A percentile compares a stretch with the other conserved stretches of the same genome.
phyloP scores from a whole-genome alignment of 2,797 vertebrate genomes.

The Yasuhikotakia modesta region DNA sequence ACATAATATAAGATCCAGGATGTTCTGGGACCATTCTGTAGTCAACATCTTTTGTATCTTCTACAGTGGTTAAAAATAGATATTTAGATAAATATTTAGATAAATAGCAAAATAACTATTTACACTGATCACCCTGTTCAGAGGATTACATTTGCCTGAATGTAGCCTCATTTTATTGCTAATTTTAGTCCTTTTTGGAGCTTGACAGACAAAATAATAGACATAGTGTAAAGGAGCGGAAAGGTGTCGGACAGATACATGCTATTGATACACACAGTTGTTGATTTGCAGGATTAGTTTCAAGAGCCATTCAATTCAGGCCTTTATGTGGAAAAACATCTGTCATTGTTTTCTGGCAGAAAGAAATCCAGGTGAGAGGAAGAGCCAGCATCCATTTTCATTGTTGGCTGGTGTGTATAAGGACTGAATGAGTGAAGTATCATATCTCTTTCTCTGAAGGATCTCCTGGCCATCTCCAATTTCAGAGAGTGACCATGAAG shows the following conservation, averaged over 20 bases:
- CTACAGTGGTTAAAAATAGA: too few species aligned
- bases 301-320: conserved; percentile 13
- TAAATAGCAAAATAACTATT: too few species aligned
- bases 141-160: too few species aligned
- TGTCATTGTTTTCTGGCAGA: conserved; percentile 48
- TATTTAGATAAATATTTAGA: too few species aligned
- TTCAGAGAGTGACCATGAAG: conserved; percentile 63
- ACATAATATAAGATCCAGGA: too few species aligned
- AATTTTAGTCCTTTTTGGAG: neutral
- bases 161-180: too few species aligned
- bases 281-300: conserved; percentile 20
- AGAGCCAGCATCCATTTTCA: conserved; percentile 45
- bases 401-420: conserved; percentile 60
- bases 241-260: conserved; percentile 12
- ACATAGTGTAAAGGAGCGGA: neutral
- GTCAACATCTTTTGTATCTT: too few species aligned
- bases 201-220: neutral
- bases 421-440: conserved; percentile 64
- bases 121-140: too few species aligned
- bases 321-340: conserved; percentile 49
- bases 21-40: too few species aligned
- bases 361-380: conserved; percentile 58
- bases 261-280: neutral
- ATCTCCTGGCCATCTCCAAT: conserved; percentile 68
- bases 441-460: conserved; percentile 68